Evolutionary conservation across 2,113 vertebrate species (phyloP).

Genomic region (Bombycilla garrulus): DNA sequence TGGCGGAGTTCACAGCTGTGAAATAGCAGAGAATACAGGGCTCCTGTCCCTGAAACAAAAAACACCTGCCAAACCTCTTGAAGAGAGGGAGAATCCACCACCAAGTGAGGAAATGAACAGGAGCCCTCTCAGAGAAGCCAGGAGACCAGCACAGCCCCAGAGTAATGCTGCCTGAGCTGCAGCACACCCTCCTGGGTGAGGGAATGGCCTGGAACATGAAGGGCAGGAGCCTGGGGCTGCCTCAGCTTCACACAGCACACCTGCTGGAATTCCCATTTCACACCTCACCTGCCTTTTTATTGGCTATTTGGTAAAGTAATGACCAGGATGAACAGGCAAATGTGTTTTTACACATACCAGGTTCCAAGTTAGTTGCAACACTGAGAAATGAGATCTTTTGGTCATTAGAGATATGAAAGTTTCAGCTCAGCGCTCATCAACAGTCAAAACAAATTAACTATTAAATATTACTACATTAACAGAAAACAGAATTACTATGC

Average conservation of each 20-base stretch:
- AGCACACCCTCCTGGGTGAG: neutral
- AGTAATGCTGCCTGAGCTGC: neutral
- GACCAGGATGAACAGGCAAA: neutral
- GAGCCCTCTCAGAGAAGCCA: neutral
- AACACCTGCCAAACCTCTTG: neutral
- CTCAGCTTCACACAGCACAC: neutral
- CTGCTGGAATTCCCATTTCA: neutral
- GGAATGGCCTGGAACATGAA: neutral
- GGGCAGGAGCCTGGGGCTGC: neutral
- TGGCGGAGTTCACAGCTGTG: neutral
- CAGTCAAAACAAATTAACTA: neutral
- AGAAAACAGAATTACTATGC: neutral
- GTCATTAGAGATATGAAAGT: neutral
- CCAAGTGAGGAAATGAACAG: neutral
- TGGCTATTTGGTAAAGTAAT: neutral
- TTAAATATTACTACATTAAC: neutral
- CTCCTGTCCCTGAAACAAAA: neutral
- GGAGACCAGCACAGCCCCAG: neutral
- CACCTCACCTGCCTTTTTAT: neutral
- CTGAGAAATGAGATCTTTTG: neutral
- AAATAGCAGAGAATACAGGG: neutral
- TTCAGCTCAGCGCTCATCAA: neutral
- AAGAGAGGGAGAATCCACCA: neutral
- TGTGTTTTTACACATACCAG: neutral
- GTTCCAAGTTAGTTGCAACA: neutral